Evolutionary conservation across 2,797 vertebrate genomes (phyloP).

Genomic region (Xyrichtys novacula): DNA sequence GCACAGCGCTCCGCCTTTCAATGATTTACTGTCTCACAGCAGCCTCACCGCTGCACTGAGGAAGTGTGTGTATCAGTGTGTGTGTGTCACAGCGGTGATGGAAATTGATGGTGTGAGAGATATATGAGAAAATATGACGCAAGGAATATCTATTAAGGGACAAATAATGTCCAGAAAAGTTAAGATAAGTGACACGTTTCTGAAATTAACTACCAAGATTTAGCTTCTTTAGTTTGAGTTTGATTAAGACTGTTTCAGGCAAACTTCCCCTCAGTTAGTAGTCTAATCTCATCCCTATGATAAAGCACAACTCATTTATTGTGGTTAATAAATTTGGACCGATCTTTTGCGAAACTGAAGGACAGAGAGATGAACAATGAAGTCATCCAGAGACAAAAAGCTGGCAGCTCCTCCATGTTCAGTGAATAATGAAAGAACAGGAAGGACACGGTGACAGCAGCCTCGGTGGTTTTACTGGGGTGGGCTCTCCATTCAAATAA

Average conservation of each 20-base stretch:
- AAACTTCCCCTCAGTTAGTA: neutral
- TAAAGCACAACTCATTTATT: slow-evolving; percentile 10
- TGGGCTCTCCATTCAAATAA: slow-evolving; percentile 42
- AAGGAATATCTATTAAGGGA: slow-evolving; percentile 23
- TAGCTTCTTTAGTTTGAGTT: neutral
- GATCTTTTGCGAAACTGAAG: slow-evolving; percentile 44
- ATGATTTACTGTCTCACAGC: slow-evolving; percentile 79
- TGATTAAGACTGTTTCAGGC: slow-evolving; percentile 20
- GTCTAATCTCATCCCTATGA: slow-evolving; percentile 22
- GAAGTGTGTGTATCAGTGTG: slow-evolving; percentile 24
- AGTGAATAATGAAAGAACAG: slow-evolving; percentile 47
- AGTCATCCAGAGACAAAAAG: slow-evolving; percentile 51
- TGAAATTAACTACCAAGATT: neutral
- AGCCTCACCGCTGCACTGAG: slow-evolving; percentile 41
- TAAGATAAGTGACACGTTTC: slow-evolving; percentile 31
- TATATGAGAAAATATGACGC: slow-evolving; percentile 33
- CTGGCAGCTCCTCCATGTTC: slow-evolving; percentile 35
- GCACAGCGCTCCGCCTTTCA: slow-evolving; percentile 57
- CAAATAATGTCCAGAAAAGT: slow-evolving; percentile 27
- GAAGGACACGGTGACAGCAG: slow-evolving; percentile 58
- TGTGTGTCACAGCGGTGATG: slow-evolving; percentile 13
- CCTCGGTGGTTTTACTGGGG: slow-evolving; percentile 57
- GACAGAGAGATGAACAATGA: slow-evolving; percentile 49
- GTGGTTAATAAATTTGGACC: slow-evolving; percentile 39
- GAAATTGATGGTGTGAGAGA: slow-evolving; percentile 31